Evolutionary conservation across 1,140 invertebrate species (phyloP).

Genomic region (Listronotus oregonensis): DNA sequence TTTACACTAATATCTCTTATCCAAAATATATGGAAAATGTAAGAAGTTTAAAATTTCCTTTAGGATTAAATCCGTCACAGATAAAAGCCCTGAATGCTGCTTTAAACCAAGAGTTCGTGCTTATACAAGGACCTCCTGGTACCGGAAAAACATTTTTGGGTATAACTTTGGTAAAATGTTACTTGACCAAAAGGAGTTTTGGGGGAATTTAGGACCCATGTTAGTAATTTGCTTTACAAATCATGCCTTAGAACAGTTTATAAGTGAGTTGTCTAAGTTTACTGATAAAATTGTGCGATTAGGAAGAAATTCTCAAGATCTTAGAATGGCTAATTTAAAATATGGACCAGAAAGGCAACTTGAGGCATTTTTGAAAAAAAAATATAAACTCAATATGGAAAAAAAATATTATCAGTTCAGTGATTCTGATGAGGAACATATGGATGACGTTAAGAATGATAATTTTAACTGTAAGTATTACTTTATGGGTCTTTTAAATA

Average conservation of each 20-base stretch:
- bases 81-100: constrained; percentile 63
- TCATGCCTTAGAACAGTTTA: constrained; percentile 86
- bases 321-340: neutral
- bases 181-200: constrained; percentile 57
- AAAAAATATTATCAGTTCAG: neutral
- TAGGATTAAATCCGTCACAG: constrained; percentile 63
- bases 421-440: neutral
- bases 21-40: constrained; percentile 35
- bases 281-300: constrained; percentile 69
- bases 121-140: constrained; percentile 83
- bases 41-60: constrained; percentile 39
- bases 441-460: too few relatives aligned
- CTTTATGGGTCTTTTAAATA: too few relatives aligned
- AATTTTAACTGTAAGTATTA: too few relatives aligned
- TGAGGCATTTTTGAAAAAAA: neutral
- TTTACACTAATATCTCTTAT: constrained; percentile 43
- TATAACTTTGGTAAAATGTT: constrained; percentile 66
- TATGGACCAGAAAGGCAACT: neutral
- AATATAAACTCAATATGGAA: neutral
- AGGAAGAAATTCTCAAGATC: constrained; percentile 67
- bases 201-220: constrained; percentile 60
- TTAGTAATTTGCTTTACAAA: constrained; percentile 86
- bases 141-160: constrained; percentile 80
- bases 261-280: constrained; percentile 67
- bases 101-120: constrained; percentile 65